These are phyloP conservation scores for Amphipyra berbera DNA, from an alignment of 2,888 invertebrate species.

Conservation along the genomic window DNA sequence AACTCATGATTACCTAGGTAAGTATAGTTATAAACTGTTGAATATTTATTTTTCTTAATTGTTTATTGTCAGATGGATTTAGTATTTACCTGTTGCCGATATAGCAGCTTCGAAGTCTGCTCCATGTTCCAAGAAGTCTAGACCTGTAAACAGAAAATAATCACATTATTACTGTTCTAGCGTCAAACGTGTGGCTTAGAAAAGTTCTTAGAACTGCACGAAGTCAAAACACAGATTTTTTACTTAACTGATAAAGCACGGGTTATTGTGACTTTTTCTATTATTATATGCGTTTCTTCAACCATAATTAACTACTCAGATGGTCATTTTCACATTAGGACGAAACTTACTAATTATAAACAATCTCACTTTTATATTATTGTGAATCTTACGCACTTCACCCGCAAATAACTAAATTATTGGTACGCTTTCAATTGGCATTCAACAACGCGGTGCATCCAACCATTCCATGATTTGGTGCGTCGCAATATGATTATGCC, in stretches of 20 bases:
- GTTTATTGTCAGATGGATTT: no score
- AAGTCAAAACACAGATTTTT: neutral
- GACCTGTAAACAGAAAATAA: slow-evolving; percentile 86
- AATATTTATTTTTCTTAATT: no score
- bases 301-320: slow-evolving; percentile 44
- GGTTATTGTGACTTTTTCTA: slow-evolving; percentile 56
- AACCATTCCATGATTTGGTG: slow-evolving; percentile 16
- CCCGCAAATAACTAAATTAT: slow-evolving; percentile 31
- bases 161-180: neutral
- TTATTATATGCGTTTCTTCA: slow-evolving; percentile 46
- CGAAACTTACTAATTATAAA: slow-evolving; percentile 7
- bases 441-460: no score
- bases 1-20: no score
- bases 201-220: neutral
- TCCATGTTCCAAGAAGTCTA: slow-evolving; percentile 93
- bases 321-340: slow-evolving; percentile 35
- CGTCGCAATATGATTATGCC: slow-evolving; percentile 6
- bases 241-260: slow-evolving; percentile 70
- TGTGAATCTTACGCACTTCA: slow-evolving; percentile 21
- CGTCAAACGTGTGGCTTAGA: neutral
- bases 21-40: no score
- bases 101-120: slow-evolving; percentile 93
- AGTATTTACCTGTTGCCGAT: slow-evolving; percentile 90
- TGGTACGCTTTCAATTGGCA: slow-evolving; percentile 36
- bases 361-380: slow-evolving; percentile 17